A percentile compares a stretch with the other conserved stretches of the same genome.
Conservation (phyloP, 2,888 invertebrate species). For the Tholera decimalis region DNA sequence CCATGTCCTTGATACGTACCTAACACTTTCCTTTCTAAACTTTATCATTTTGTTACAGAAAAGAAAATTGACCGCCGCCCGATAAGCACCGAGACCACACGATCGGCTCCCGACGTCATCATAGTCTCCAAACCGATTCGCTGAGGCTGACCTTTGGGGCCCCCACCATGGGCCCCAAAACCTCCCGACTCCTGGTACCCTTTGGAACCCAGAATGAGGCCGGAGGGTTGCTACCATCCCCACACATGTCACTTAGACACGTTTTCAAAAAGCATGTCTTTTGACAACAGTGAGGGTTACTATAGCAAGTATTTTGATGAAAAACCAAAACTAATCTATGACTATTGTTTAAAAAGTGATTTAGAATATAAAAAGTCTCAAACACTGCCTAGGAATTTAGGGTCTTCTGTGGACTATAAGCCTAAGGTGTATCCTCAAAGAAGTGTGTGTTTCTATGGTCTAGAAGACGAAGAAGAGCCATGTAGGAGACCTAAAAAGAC, state of each 20-base stretch:
- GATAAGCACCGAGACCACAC: slow-evolving; percentile 96
- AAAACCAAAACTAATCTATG: slow-evolving; percentile 81
- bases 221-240: slow-evolving; percentile 81
- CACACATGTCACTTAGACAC: slow-evolving; percentile 72
- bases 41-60: slow-evolving; percentile 72
- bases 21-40: background rate
- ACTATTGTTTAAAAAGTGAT: slow-evolving; percentile 88
- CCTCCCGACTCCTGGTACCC: slow-evolving; percentile 82
- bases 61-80: slow-evolving; percentile 91
- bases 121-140: slow-evolving; percentile 92
- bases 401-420: slow-evolving; percentile 80
- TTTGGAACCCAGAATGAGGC: slow-evolving; percentile 77
- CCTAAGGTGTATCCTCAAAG: slow-evolving; percentile 77
- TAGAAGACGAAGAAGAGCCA: slow-evolving; percentile 72
- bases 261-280: slow-evolving; percentile 80
- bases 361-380: slow-evolving; percentile 77
- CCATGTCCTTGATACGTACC: background rate
- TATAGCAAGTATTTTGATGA: slow-evolving; percentile 86
- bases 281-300: slow-evolving; percentile 82
- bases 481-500: slow-evolving; percentile 67
- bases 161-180: slow-evolving; percentile 87
- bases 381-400: slow-evolving; percentile 85
- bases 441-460: slow-evolving; percentile 83
- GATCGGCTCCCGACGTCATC: slow-evolving; percentile 97
- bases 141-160: slow-evolving; percentile 90